phyloP scores from a whole-genome alignment of 2,113 vertebrate species.

The Corapipo altera region DNA sequence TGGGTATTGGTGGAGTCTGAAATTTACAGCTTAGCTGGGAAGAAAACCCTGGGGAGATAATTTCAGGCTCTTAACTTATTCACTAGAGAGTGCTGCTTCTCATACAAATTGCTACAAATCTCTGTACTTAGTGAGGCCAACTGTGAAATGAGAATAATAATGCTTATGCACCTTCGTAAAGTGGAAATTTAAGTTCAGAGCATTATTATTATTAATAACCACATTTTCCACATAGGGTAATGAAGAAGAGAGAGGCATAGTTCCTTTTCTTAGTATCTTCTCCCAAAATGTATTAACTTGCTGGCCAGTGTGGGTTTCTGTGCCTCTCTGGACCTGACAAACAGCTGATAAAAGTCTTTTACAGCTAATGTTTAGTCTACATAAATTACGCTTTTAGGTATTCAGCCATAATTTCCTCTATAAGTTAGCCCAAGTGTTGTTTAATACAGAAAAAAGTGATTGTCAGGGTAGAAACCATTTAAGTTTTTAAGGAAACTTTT shows the following conservation, averaged over 20 bases:
- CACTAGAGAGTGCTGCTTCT: constrained; percentile 4
- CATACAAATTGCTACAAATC: constrained; percentile 41
- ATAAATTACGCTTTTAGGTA: background rate
- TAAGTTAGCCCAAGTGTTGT: background rate
- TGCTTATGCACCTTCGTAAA: constrained; percentile 47
- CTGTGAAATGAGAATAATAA: constrained; percentile 60
- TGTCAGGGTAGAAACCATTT: background rate
- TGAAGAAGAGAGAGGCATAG: background rate
- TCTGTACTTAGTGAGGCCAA: constrained; percentile 45
- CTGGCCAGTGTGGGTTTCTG: background rate
- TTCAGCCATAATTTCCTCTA: background rate
- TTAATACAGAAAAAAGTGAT: background rate
- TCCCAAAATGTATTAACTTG: background rate
- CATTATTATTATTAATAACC: constrained; percentile 22
- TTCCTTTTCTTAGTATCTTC: background rate
- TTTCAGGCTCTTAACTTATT: constrained; percentile 30
- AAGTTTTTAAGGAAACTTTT: background rate
- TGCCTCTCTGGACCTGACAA: background rate
- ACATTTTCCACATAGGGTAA: background rate
- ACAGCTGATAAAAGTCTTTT: background rate
- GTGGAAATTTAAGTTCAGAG: constrained; percentile 43
- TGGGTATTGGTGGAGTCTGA: background rate
- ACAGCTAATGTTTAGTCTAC: background rate
- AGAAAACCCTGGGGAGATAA: constrained; percentile 15
- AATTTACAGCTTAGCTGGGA: background rate